A percentile compares a stretch with the other conserved stretches of the same genome.
phyloP scores from a whole-genome alignment of 2,797 vertebrate species.

The Pogoniulus pusillus region DNA sequence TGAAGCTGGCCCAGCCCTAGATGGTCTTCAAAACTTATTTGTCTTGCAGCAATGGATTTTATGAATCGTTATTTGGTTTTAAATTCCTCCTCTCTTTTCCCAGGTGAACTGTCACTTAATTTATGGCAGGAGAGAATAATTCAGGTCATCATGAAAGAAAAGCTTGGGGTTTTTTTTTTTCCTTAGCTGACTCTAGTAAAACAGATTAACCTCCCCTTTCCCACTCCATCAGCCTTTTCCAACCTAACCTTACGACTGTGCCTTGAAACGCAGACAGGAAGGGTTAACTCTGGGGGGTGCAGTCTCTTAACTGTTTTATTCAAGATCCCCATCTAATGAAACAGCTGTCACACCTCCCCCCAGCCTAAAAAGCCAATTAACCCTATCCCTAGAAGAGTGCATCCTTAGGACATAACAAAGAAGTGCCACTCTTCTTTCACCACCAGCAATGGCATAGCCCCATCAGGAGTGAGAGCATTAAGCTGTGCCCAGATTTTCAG shows the following conservation, averaged over 20 bases:
- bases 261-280: slow-evolving; percentile 2
- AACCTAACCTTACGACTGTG: background rate
- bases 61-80: slow-evolving; percentile 42
- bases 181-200: slow-evolving; percentile 22
- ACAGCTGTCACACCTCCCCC: slow-evolving; percentile 23
- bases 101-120: slow-evolving; percentile 21
- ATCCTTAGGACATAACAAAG: background rate
- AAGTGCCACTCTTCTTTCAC: background rate
- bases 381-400: background rate
- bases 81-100: slow-evolving; percentile 11
- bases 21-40: slow-evolving; percentile 46
- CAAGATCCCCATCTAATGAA: background rate
- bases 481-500: background rate
- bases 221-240: slow-evolving; percentile 6
- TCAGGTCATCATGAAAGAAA: background rate
- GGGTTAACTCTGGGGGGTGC: slow-evolving; percentile 29
- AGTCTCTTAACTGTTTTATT: background rate
- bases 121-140: slow-evolving; percentile 27
- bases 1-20: slow-evolving; percentile 10
- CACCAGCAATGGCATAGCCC: background rate
- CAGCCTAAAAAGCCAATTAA: slow-evolving; percentile 40
- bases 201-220: slow-evolving; percentile 9
- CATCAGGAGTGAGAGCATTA: background rate
- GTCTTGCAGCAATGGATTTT: slow-evolving; percentile 28
- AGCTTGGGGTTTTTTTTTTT: background rate